Base-by-base conservation (phyloP, 2,113 vertebrate genomes). In the Lethenteron reissneri region DNA sequence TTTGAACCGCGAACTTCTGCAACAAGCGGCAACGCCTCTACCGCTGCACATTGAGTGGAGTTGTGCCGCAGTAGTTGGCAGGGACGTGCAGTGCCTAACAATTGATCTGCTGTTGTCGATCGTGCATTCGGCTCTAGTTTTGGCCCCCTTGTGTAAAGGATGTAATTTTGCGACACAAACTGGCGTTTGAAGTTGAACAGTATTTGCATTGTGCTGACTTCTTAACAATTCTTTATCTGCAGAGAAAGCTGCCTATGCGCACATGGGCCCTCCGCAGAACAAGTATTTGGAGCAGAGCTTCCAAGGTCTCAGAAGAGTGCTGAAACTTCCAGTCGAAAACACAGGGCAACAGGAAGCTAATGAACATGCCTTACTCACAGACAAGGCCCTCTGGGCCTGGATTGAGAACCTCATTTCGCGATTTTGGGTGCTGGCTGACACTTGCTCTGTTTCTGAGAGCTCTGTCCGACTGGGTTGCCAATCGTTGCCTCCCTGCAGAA, bases 211-310 rank as follows among this genome's bases (percentile, higher is more conserved):
- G 64, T 68, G 9, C 41, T 41, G 41, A 41, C 25, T 9, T 68
- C 11, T 25, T 68, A 68, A 68, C 64, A 17, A n/a, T n/a, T 25
- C 64, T 62, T 75, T 3, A 78, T 70, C 80, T 81, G 13, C 83
- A 99, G 94, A 92, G 72, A 90, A 95, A 73, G 78, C 88, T 0
- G 10, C 85, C 74, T 90, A 81, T 80, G 74, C 88, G 8, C 94
- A 99, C 81, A 82, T 78, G 0, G 94, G 94, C 2, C 94, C 94
- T 0, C 80, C 77, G 0, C 92, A 88, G 79, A 90, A 87, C n/a
- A 83, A 89, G 12, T 99, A 99, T 82, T 95, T 97, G 92, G 92
- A 99, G 80, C 92, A 97, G 82, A 99, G 89, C 72, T 99, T 97
- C 82, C 92, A 95, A 69, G 87, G 91, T 72, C 83, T 99, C 74